Evolutionary conservation across 2,113 vertebrate genomes (phyloP), one percentile per base, ranked within the genome.

Genomic region (Clarias batrachus): DNA sequence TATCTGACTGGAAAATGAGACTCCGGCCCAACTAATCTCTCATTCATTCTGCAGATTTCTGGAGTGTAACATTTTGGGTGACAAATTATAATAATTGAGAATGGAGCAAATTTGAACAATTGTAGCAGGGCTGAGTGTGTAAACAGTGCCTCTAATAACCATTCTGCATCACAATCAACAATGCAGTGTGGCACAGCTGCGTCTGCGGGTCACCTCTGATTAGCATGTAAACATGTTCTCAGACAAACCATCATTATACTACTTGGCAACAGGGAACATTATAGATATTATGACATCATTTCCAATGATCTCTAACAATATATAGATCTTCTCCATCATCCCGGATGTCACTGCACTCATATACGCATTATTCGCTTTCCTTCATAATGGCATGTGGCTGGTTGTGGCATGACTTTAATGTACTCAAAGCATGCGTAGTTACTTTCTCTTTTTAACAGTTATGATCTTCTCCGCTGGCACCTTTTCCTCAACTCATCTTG

Each of bases 51-150:
- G 60, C 71, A 68, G 66, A 82, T 82, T 86, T 82, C 41, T 63
- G n/a, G 66, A 82, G 77, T 81, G 84, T 81, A 83, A 78, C 60
- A 78, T 68, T 86, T 56, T 77, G 81, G 78, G 70, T 84, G 54
- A 86, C 77, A 80, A 73, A 77, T 82, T 79, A 77, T 62, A 86
- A 81, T 83, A 90, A 85, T 84, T 85, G 85, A 88, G 87, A 78
- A 76, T 54, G 81, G 62, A 70, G 48, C 13, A 70, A 86, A 86
- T 82, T 52, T 41, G 83, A 63, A 71, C 37, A 73, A 86, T 80
- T 66, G 81, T 86, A 59, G 83, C 70, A 52, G 62, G 48, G 82
- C 70, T 71, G 76, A 84, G 56, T 84, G 81, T 66, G 86, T 77
- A 87, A 83, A 83, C 81, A 87, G 81, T 70, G 60, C n/a, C 48